Base-by-base conservation (phyloP, 1,140 invertebrate species). In the Drosophila prosaltans region DNA sequence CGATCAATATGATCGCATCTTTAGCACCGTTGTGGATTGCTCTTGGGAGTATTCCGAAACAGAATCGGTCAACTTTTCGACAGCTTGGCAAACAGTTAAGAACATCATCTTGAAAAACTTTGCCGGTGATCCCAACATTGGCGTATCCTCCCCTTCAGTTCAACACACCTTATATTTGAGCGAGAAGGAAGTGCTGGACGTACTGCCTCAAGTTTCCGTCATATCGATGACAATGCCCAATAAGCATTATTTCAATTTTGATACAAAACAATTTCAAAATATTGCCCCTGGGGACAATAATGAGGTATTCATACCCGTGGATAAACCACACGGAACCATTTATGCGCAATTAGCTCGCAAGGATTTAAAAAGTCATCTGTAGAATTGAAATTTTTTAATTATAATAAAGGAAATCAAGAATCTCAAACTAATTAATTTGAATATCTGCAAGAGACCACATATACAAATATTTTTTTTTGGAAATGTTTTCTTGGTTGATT, bases 141-240 rank as follows among this genome's bases (percentile, higher is more conserved):
- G 96, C 21, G 92, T 96, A 6, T 94, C 94, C 68, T 96, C 96
- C 1, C 95, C 96, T 1, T 96, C 95, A 1, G 96, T 97, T 0
- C 96, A 97, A 86, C 94, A 96, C 74, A 96, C 96, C 0, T 83
- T 96, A 9, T 96, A 96, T 82, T 92, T 95, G 11, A 94, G 95
- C 0, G 94, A 96, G 74, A 95, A 95, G 79, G 92, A 93, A 60
- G 94, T 95, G 9, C 86, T 97, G 41, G 94, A 95, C 81, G 94
- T 94, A 90, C 92, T 96, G 60, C 92, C 94, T 2, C 93, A 95
- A 94, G 94, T 96, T 43, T 91, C 92, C 0, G 94, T 94, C 74
- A 95, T 97, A 32, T 94, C 95, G 66, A 96, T 96, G 94, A 93
- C 93, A 63, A 95, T 97, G 94, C 96, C 96, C 0, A 97, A 97